Conservation (phyloP, 2,113 vertebrate genomes). For the Cairina moschata region DNA sequence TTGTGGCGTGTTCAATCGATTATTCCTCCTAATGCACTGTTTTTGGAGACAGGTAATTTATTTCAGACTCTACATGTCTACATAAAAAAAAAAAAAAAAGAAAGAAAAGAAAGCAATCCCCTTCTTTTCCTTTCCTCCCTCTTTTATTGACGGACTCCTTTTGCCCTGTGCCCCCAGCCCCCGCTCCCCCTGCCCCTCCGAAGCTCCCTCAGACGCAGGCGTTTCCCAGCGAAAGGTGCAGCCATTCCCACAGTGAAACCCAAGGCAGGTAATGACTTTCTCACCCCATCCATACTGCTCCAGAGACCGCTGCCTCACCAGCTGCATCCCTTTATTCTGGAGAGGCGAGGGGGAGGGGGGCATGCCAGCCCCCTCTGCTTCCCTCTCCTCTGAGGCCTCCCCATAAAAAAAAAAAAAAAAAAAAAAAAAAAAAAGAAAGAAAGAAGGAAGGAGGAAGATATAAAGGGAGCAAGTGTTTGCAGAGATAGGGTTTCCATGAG, state of each 20-base stretch:
- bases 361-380: neutral
- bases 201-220: neutral
- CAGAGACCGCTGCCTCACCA: slow-evolving; percentile 42
- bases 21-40: slow-evolving; percentile 37
- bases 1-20: slow-evolving; percentile 70
- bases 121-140: neutral
- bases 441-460: neutral
- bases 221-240: slow-evolving; percentile 48
- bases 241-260: slow-evolving; percentile 67
- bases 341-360: neutral
- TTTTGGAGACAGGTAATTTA: slow-evolving; percentile 72
- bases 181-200: neutral
- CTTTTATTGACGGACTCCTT: neutral
- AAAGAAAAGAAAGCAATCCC: neutral
- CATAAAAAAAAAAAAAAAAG: neutral
- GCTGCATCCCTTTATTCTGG: slow-evolving; percentile 60
- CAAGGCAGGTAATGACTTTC: slow-evolving; percentile 75
- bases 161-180: neutral
- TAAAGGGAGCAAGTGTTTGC: slow-evolving; percentile 57
- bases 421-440: neutral
- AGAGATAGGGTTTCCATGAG: slow-evolving; percentile 29
- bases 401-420: neutral
- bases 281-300: slow-evolving; percentile 70
- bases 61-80: slow-evolving; percentile 54
- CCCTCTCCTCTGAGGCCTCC: slow-evolving; percentile 4